phyloP scores from a whole-genome alignment of 2,113 vertebrate genomes.

The Casuarius casuarius region DNA sequence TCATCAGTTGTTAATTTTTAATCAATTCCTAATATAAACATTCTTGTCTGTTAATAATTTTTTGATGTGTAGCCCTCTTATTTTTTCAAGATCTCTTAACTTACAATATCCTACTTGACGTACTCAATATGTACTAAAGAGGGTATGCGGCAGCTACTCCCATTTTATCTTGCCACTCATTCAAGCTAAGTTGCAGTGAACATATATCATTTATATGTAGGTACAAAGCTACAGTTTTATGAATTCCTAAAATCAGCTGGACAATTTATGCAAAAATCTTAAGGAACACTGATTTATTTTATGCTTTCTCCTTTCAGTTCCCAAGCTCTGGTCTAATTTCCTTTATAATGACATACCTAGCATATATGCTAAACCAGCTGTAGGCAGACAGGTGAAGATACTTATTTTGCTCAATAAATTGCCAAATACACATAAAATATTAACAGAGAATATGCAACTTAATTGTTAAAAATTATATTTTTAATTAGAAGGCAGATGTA shows the following conservation, averaged over 20 bases:
- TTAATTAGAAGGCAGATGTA: neutral
- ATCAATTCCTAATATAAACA: neutral
- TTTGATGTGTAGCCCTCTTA: neutral
- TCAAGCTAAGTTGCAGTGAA: neutral
- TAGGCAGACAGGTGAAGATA: neutral
- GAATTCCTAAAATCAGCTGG: neutral
- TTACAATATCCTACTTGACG: rapidly evolving
- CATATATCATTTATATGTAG: neutral
- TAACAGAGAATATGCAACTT: neutral
- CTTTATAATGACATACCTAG: neutral
- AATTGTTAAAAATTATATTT: neutral
- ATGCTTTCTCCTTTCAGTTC: neutral
- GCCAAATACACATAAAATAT: neutral
- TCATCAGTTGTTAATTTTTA: neutral
- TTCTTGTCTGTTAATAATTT: neutral
- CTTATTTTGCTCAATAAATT: neutral
- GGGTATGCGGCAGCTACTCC: neutral
- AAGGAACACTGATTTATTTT: neutral
- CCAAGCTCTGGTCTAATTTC: neutral
- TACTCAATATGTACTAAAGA: neutral
- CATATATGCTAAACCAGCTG: neutral
- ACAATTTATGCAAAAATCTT: neutral
- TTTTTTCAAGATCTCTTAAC: neutral
- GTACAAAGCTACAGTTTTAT: neutral
- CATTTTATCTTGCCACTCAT: neutral